Base-by-base conservation (phyloP, 1,140 invertebrate species). In the Drosophila albomicans region DNA sequence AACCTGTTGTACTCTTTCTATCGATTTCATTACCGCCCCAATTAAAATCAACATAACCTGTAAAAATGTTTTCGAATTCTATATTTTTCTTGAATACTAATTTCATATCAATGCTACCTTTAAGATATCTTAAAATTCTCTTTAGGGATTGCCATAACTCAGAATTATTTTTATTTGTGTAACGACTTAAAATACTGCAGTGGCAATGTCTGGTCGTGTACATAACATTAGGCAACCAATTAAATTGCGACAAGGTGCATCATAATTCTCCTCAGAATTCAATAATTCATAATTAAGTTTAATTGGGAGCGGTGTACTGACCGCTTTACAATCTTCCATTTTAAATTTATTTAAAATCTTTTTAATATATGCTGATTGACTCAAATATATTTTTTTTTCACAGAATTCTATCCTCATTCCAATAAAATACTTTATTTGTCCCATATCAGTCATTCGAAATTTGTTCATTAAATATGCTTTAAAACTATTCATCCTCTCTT, bases 341-440 rank as follows among this genome's bases (percentile, higher is more conserved):
- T 49, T 49, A 49, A 10, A 49, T 20, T 49, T 49, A 49, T 15
- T 25, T 49, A 20, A 20, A 49, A 49, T 7, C 8, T 3, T 6
- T 30, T 52, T 52, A 28, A 52, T 52, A 25, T 52, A 52, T 3
- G 20, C 48, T 25, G 48, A 30, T 51, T 81, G 79, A 63, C 68
- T 71, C 15, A 74, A 57, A 25, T 25, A 43, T 32, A 80, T 64
- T 57, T 54, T 57, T 68, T 81, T 51, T 20, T 59, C 7, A 15
- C 64, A 41, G 66, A 69, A 68, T 49, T 54, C 51, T 30, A 82
- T 56, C 64, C 41, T 77, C 52, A 82, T 79, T 32, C 77, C 77
- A 15, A 79, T 65, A 63, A 79, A 86, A 70, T 81, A 67, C 69
- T 75, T 75, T 7, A 78, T 78, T n/a, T 82, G 78, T 1, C 65